These are phyloP conservation scores for Dasyurus viverrinus DNA, from an alignment of 2,113 vertebrate species.

Conservation along the genomic window DNA sequence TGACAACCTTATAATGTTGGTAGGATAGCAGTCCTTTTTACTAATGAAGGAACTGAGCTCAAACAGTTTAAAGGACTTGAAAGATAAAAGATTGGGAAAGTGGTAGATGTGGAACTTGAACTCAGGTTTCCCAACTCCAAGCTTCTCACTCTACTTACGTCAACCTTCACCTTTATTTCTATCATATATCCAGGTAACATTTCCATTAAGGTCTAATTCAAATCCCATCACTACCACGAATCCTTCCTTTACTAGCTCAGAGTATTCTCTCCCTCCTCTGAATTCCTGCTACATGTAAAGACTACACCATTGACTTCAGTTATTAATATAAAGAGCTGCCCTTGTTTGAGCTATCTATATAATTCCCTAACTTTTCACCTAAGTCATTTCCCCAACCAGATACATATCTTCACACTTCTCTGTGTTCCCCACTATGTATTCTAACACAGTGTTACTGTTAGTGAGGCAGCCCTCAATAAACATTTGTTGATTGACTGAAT, in stretches of 20 bases:
- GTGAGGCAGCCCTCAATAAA: background rate
- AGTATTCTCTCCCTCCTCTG: background rate
- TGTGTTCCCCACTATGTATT: background rate
- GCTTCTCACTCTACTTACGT: background rate
- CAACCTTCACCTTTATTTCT: background rate
- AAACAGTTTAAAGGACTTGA: background rate
- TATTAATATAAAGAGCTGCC: background rate
- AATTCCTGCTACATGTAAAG: background rate
- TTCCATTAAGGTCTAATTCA: background rate
- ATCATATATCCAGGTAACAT: background rate
- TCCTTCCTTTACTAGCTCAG: background rate
- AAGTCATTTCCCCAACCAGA: background rate
- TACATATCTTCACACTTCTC: background rate
- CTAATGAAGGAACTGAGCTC: background rate
- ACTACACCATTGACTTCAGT: background rate
- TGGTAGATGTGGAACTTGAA: background rate
- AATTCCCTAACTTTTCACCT: background rate
- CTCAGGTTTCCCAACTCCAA: background rate
- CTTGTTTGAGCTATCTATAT: background rate
- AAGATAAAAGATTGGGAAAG: background rate
- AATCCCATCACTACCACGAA: background rate
- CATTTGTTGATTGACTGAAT: conserved; percentile 40
- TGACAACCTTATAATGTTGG: background rate
- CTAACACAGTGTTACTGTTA: background rate
- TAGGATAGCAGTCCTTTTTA: background rate